Percentiles rank a stretch among this genome's conserved stretches.
phyloP scores from a whole-genome alignment of 1,140 invertebrate genomes.

The Papilio glaucus region DNA sequence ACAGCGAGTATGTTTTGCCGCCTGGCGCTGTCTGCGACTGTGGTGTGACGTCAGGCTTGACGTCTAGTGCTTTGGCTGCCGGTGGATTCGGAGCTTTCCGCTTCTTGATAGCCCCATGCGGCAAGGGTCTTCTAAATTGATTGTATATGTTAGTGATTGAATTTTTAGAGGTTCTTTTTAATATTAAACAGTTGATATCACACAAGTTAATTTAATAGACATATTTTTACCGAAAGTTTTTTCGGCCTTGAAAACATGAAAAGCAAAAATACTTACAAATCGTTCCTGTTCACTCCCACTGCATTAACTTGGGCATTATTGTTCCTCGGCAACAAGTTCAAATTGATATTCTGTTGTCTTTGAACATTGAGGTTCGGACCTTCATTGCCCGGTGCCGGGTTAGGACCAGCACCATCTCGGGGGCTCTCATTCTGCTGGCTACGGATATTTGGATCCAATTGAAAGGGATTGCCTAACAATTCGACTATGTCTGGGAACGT shows the following conservation, averaged over 20 bases:
- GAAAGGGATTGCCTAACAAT: neutral
- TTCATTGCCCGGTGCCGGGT: neutral
- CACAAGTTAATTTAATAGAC: too few relatives aligned
- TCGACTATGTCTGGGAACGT: neutral
- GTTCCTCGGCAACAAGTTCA: neutral
- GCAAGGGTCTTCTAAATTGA: neutral
- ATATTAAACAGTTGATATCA: too few relatives aligned
- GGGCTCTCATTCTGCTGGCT: neutral
- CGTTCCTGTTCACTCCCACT: neutral
- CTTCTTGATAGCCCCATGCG: neutral
- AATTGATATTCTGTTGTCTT: neutral
- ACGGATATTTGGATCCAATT: too few relatives aligned
- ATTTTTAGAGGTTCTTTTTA: too few relatives aligned
- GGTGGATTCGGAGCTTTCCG: conserved; percentile 11
- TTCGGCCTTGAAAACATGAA: too few relatives aligned
- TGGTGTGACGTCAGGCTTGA: neutral
- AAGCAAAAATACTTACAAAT: neutral
- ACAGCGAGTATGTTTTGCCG: neutral
- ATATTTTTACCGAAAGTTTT: too few relatives aligned
- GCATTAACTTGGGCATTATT: neutral
- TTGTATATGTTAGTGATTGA: too few relatives aligned
- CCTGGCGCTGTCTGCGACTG: neutral
- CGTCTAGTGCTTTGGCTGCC: neutral
- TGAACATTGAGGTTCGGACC: neutral
- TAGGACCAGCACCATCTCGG: neutral